Evolutionary conservation across 2,888 invertebrate species (phyloP).

Genomic region (Blomia tropicalis): DNA sequence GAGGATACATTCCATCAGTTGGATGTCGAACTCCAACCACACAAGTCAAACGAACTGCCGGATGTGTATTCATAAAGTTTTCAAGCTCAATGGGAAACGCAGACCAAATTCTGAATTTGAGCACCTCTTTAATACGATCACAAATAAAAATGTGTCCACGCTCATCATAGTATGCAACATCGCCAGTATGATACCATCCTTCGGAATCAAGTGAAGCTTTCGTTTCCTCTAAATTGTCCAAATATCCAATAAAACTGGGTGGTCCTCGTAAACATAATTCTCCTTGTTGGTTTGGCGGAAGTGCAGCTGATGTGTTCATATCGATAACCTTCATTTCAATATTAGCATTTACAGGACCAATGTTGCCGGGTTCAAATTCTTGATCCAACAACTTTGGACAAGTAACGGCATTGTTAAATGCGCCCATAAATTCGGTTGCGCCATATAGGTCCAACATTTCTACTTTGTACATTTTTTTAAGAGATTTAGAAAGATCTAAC

Average conservation of each 20-base stretch:
- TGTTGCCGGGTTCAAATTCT: not conserved
- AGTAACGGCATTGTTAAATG: not conserved
- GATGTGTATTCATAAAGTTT: not conserved
- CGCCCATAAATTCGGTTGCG: constrained; percentile 1
- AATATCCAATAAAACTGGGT: not conserved
- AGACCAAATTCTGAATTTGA: constrained; percentile 5
- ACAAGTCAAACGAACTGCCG: not conserved
- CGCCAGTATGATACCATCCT: constrained; percentile 9
- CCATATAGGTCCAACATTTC: constrained; percentile 7
- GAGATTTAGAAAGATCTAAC: not conserved
- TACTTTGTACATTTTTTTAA: not conserved
- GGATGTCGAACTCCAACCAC: not conserved
- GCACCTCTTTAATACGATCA: constrained; percentile 16
- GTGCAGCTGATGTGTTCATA: not conserved
- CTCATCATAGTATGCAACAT: constrained; percentile 1
- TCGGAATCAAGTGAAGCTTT: not conserved
- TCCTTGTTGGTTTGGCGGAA: not conserved
- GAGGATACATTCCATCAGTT: not conserved
- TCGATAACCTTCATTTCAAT: constrained; percentile 13
- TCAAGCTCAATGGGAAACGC: constrained; percentile 1
- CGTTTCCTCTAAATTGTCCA: constrained; percentile 9
- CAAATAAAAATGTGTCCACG: not conserved
- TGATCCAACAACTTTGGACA: not conserved
- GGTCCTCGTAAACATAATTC: constrained; percentile 11
- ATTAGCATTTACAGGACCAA: not conserved